A percentile compares a stretch with the other conserved stretches of the same genome.
phyloP scores from a whole-genome alignment of 1,140 invertebrate genomes.

The Chironomus tepperi region DNA sequence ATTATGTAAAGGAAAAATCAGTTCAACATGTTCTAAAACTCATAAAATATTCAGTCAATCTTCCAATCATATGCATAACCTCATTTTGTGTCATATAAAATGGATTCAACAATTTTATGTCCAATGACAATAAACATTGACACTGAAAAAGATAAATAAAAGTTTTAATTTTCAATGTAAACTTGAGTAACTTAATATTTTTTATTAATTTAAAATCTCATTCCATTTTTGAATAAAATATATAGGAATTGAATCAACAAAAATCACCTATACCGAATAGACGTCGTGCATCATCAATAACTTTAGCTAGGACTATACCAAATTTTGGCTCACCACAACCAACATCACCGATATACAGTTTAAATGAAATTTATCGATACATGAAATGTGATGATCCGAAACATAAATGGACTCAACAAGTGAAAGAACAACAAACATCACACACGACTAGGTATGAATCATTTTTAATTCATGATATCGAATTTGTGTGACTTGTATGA shows the following conservation, averaged over 20 bases:
- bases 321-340: background rate
- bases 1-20: no score
- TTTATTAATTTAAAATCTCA: background rate
- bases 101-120: no score
- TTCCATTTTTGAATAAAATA: no score
- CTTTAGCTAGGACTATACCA: conserved; percentile 23
- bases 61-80: no score
- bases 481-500: no score
- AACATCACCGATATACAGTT: background rate
- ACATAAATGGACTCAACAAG: background rate
- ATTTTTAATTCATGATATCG: no score
- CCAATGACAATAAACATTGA: no score
- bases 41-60: no score
- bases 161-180: background rate
- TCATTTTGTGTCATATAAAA: no score
- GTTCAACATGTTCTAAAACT: no score
- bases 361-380: conserved; percentile 6
- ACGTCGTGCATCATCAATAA: conserved; percentile 35
- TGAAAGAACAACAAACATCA: background rate
- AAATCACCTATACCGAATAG: conserved; percentile 35
- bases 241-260: conserved; percentile 30
- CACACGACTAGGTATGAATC: background rate
- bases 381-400: conserved; percentile 11
- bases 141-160: background rate
- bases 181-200: background rate